Evolutionary conservation across 2,797 vertebrate species (phyloP).

Genomic region (Smutsia gigantea): DNA sequence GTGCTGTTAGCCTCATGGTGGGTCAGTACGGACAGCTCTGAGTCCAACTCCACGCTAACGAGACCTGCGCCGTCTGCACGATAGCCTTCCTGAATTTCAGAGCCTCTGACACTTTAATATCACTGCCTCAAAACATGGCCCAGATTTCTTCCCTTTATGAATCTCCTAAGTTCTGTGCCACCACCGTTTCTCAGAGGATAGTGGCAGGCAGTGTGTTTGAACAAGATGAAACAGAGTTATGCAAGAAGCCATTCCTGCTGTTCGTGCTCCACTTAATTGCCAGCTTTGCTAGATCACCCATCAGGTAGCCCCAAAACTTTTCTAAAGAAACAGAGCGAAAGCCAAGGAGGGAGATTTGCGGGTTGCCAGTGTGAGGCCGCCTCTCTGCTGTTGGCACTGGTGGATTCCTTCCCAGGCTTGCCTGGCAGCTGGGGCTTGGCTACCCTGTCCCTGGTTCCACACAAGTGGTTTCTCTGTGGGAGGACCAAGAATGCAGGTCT

Average conservation of each 20-base stretch:
- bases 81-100: background rate
- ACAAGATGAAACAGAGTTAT: background rate
- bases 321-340: background rate
- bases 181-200: background rate
- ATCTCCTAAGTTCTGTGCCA: background rate
- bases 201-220: background rate
- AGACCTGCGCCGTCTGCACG: background rate
- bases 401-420: background rate
- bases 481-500: background rate
- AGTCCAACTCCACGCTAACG: background rate
- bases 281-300: background rate
- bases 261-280: background rate
- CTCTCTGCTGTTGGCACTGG: background rate
- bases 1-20: background rate
- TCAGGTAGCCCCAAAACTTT: conserved; percentile 20
- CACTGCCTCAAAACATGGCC: background rate
- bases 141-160: conserved; percentile 49
- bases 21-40: background rate
- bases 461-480: background rate
- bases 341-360: background rate
- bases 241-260: conserved; percentile 1
- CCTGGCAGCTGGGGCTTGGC: background rate
- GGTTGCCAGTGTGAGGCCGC: background rate
- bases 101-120: background rate
- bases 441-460: background rate